Conservation (phyloP, 2,113 vertebrate genomes). For the Callipepla squamata region DNA sequence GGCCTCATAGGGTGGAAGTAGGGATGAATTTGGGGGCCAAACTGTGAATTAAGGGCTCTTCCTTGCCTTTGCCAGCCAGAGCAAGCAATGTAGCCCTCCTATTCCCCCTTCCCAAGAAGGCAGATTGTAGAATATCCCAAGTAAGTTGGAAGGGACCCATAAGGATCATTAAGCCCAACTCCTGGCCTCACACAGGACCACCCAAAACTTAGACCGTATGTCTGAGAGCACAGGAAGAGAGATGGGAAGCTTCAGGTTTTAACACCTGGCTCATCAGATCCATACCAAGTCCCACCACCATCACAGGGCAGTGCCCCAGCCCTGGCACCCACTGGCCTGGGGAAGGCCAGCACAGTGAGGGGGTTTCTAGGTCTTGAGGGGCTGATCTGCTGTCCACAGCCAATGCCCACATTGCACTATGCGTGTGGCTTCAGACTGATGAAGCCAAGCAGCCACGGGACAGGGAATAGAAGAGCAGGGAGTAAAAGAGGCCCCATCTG, state of each 20-base stretch:
- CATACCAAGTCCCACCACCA: neutral
- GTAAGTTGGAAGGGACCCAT: too few species aligned
- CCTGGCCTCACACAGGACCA: too few species aligned
- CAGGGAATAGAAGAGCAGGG: neutral
- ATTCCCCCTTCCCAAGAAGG: neutral
- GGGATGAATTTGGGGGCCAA: neutral
- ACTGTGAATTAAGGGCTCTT: neutral
- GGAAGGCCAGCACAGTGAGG: neutral
- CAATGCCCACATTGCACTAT: neutral
- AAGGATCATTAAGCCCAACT: too few species aligned
- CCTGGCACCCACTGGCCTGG: neutral
- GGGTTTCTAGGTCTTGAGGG: neutral
- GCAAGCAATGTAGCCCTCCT: neutral
- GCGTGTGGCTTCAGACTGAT: accelerated
- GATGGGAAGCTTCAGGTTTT: neutral
- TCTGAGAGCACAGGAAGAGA: too few species aligned
- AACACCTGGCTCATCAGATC: neutral
- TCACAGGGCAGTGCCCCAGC: too few species aligned
- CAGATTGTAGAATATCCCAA: too few species aligned
- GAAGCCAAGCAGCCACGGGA: neutral
- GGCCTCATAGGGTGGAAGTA: neutral
- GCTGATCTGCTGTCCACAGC: neutral
- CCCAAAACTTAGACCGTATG: too few species aligned
- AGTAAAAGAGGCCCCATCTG: neutral
- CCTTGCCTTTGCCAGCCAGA: neutral